Evolutionary conservation across 2,888 invertebrate species (phyloP), one percentile per base, ranked within the genome.

Genomic region (Resseliella maxima): DNA sequence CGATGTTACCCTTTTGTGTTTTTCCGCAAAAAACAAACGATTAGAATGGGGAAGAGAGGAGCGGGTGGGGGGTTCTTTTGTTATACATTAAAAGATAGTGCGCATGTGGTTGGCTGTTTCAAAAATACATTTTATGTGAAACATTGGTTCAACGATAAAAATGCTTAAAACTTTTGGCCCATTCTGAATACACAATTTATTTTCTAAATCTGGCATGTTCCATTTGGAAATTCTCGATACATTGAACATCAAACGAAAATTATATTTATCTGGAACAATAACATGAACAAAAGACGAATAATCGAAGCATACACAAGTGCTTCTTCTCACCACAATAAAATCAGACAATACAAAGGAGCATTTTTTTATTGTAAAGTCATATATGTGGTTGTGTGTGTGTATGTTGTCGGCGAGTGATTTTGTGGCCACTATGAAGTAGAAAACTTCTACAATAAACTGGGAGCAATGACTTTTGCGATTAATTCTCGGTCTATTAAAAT

Each of bases 231-330:
- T 72, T 35, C 35, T 72, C 72, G 72, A 72, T 72, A 72, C 35
- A 72, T 72, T 72, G 27, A 72, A 72, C 72, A 72, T 72, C 72
- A 72, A 72, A 72, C 72, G 72, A 72, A 59, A 41, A 59, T 59
- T 72, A 31, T 31, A 72, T 72, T 72, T 15, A 72, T 15, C 24
- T 59, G 59, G 31, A 72, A 72, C 72, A 35, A 72, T 72, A 72
- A 35, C 31, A 31, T 35, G 27, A 31, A 15, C 6, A 72, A 72
- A 15, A 31, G 50, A 50, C 50, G 50, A 41, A 15, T 50, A 18
- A 2, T 15, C 46, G 46, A 59, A 24, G n/a, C n/a, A n/a, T n/a
- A n/a, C n/a, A 59, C 59, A 59, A 59, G 59, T 59, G 59, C 46
- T 50, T 50, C 46, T 50, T 15, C 46, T 15, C 18, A 50, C 46